Evolutionary conservation across 2,113 vertebrate species (phyloP).

Genomic region (Spizaetus ornatus): DNA sequence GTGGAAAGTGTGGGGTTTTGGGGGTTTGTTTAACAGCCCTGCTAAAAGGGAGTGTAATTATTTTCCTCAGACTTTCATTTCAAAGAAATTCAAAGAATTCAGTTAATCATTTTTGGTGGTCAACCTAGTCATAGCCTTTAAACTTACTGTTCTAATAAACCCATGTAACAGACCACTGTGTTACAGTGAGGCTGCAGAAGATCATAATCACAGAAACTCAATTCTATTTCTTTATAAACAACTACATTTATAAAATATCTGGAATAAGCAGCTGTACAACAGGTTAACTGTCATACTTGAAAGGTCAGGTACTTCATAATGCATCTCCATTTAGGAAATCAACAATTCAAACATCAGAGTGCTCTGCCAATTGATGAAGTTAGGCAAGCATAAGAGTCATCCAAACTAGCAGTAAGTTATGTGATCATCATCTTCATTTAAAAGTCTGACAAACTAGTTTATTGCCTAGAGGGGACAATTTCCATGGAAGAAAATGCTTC

Average conservation of each 20-base stretch:
- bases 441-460: conserved; percentile 11
- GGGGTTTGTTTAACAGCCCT: not conserved
- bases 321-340: not conserved
- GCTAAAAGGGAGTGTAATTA: not conserved
- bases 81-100: not conserved
- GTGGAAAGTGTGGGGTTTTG: not conserved
- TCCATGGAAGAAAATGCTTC: conserved; percentile 7
- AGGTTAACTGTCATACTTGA: conserved; percentile 37
- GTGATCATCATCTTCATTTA: not conserved
- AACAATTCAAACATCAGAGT: not conserved
- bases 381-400: conserved; percentile 12
- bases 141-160: not conserved
- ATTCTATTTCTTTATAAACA: not conserved
- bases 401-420: not conserved
- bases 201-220: not conserved
- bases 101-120: not conserved
- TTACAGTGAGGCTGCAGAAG: not conserved
- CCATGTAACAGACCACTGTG: not conserved
- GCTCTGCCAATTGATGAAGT: not conserved
- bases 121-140: conserved; percentile 5
- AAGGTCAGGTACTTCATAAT: conserved; percentile 25
- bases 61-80: not conserved
- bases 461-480: not conserved
- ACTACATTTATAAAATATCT: not conserved
- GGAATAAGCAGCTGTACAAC: conserved; percentile 56